Evolutionary conservation across 2,797 vertebrate genomes (phyloP).

Genomic region (Diglossa cyanea): DNA sequence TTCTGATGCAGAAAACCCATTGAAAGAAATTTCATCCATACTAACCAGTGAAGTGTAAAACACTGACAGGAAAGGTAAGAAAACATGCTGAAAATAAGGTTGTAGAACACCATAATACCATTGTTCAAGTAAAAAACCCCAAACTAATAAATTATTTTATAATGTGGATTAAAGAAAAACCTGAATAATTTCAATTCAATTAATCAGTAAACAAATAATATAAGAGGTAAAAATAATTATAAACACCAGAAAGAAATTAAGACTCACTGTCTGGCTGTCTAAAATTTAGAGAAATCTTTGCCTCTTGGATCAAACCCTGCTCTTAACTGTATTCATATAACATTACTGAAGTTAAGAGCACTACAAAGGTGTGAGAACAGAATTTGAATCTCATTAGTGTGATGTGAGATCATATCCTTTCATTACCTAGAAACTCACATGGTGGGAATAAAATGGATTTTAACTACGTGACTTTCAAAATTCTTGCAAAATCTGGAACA

Average conservation of each 20-base stretch:
- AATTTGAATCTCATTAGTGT: not conserved
- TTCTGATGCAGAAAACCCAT: not conserved
- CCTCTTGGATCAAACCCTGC: not conserved
- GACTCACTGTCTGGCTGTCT: not conserved
- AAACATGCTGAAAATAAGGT: not conserved
- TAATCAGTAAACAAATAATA: not conserved
- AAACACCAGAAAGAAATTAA: not conserved
- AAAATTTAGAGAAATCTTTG: not conserved
- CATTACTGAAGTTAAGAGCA: not conserved
- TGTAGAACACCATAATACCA: not conserved
- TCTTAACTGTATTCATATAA: not conserved
- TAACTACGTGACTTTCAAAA: not conserved
- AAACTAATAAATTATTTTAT: not conserved
- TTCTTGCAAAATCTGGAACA: slow-evolving; percentile 5
- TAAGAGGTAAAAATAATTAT: not conserved
- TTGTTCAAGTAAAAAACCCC: not conserved
- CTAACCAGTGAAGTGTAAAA: not conserved
- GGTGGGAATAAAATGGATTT: not conserved
- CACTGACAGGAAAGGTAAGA: not conserved
- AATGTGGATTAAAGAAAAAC: not conserved
- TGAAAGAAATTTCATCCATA: not conserved
- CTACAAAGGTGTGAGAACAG: not conserved
- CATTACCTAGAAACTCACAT: not conserved
- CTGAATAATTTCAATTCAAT: fast-evolving
- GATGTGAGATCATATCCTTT: not conserved